phyloP scores from a whole-genome alignment of 2,113 vertebrate species.

The Columba livia region DNA sequence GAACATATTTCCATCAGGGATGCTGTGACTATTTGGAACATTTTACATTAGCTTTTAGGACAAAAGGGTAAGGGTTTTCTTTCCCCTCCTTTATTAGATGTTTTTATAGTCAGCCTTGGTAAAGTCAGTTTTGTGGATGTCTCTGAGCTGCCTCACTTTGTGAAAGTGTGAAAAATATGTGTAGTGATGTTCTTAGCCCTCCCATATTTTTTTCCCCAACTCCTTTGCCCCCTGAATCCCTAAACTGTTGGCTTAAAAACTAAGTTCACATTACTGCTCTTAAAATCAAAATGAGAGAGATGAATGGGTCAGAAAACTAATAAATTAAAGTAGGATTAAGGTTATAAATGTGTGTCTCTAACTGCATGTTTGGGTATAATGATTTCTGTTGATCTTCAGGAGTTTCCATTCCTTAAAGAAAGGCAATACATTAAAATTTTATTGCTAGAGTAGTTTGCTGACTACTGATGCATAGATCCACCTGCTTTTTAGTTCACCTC shows the following conservation, averaged over 20 bases:
- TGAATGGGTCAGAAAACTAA: not conserved
- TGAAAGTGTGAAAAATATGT: not conserved
- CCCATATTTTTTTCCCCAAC: not conserved
- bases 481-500: not conserved
- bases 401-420: not conserved
- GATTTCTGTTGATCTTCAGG: not conserved
- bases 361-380: not conserved
- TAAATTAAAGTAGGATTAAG: conserved; percentile 13
- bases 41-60: not conserved
- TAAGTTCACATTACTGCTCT: not conserved
- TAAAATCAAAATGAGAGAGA: not conserved
- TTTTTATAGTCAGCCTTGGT: not conserved
- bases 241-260: not conserved
- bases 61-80: not conserved
- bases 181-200: not conserved
- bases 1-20: not conserved
- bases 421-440: not conserved
- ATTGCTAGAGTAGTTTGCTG: not conserved
- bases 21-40: not conserved
- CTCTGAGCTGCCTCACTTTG: not conserved
- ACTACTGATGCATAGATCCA: not conserved
- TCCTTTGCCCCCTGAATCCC: not conserved
- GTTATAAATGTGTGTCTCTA: not conserved
- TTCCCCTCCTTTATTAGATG: fast-evolving
- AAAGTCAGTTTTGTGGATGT: not conserved